phyloP scores from a whole-genome alignment of 2,888 invertebrate genomes.

The Hydraecia micacea region DNA sequence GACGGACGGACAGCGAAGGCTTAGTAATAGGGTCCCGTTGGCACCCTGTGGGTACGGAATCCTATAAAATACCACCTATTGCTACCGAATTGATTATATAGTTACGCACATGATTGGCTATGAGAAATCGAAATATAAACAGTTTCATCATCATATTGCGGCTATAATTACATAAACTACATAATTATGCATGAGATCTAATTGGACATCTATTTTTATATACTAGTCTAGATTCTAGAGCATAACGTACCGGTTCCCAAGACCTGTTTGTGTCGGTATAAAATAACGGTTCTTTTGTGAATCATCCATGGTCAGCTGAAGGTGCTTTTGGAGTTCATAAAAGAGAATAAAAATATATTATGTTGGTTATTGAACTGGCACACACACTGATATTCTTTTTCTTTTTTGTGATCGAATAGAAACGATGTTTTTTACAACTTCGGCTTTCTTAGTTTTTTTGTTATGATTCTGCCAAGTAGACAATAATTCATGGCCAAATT shows the following conservation, averaged over 20 bases:
- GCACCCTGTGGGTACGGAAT: not conserved
- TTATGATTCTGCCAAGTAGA: not conserved
- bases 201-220: not conserved
- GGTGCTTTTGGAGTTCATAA: not conserved
- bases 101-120: not conserved
- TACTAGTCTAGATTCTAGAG: conserved; percentile 7
- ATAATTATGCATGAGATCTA: conserved; percentile 1
- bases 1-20: not conserved
- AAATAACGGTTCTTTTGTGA: not conserved
- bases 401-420: not conserved
- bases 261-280: not conserved
- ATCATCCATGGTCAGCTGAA: not conserved
- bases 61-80: not conserved
- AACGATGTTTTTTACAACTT: not conserved
- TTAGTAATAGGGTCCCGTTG: too few species aligned
- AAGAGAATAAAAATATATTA: not conserved
- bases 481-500: not conserved
- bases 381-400: not conserved
- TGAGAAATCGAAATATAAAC: conserved; percentile 6
- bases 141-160: not conserved
- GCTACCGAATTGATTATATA: not conserved
- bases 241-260: not conserved
- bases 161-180: not conserved
- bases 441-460: not conserved
- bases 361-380: not conserved